Evolutionary conservation across 2,888 invertebrate genomes (phyloP).

Genomic region (Acanthosoma haemorrhoidale): DNA sequence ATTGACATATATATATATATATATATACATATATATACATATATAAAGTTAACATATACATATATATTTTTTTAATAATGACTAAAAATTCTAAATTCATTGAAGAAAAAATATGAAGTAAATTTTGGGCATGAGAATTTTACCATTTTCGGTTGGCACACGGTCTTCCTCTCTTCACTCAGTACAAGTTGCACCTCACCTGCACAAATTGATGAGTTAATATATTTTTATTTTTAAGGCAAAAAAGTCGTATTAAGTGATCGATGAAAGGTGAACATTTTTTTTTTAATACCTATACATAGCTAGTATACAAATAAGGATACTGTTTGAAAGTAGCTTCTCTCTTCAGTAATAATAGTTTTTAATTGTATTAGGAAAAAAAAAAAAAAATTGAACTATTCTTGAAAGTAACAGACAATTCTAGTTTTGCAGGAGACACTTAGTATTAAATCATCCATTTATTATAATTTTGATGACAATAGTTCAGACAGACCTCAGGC

Average conservation of each 20-base stretch:
- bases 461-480: background rate
- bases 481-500: conserved; percentile 11
- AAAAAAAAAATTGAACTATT: background rate
- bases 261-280: too few relatives aligned
- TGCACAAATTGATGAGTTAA: too few relatives aligned
- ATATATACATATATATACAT: background rate
- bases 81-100: conserved; percentile 14
- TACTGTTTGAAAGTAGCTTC: too few relatives aligned
- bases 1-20: too few relatives aligned
- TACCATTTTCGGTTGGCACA: conserved; percentile 6
- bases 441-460: background rate
- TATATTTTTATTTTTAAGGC: too few relatives aligned
- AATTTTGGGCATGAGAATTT: conserved; percentile 1
- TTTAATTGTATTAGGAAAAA: background rate
- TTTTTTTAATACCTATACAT: too few relatives aligned
- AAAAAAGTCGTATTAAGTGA: too few relatives aligned
- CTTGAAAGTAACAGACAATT: background rate
- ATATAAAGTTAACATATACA: background rate
- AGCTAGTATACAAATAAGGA: too few relatives aligned
- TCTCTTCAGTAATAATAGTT: background rate
- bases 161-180: background rate
- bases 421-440: too few relatives aligned
- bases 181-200: conserved; percentile 18
- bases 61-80: conserved; percentile 8
- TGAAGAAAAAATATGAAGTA: conserved; percentile 16